These are phyloP conservation scores for Diogma glabrata DNA, from an alignment of 2,888 invertebrate genomes.

Conservation along the genomic window DNA sequence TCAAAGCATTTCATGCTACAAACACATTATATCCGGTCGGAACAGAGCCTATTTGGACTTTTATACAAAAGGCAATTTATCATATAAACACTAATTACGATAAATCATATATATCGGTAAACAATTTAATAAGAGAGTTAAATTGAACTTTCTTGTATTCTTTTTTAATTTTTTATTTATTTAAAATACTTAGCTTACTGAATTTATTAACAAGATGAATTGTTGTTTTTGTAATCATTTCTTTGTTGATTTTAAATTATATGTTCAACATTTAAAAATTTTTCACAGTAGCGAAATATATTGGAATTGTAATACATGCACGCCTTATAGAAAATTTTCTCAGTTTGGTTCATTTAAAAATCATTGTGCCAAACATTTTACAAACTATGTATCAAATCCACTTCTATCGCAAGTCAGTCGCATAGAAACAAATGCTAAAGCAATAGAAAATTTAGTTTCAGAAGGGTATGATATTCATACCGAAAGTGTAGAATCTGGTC, in stretches of 20 bases:
- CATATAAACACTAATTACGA: neutral
- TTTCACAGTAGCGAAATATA: neutral
- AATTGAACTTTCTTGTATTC: neutral
- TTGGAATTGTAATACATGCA: neutral
- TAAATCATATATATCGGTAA: neutral
- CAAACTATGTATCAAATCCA: too few species aligned
- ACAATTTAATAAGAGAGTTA: neutral
- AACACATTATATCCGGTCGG: neutral
- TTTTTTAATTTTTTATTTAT: neutral
- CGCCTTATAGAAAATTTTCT: neutral
- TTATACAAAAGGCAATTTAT: constrained; percentile 4
- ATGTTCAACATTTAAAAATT: neutral
- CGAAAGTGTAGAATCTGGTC: neutral
- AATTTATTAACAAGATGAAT: neutral
- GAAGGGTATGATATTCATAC: neutral
- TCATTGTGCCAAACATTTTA: neutral
- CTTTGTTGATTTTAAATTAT: neutral
- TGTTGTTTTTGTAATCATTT: neutral
- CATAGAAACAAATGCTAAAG: neutral
- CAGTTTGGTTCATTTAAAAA: neutral
- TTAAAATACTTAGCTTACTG: too few species aligned
- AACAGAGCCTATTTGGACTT: neutral
- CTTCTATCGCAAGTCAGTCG: neutral
- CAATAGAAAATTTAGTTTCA: neutral
- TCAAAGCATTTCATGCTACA: neutral